Evolutionary conservation across 2,113 vertebrate species (phyloP).

Genomic region (Bubalus kerabau): DNA sequence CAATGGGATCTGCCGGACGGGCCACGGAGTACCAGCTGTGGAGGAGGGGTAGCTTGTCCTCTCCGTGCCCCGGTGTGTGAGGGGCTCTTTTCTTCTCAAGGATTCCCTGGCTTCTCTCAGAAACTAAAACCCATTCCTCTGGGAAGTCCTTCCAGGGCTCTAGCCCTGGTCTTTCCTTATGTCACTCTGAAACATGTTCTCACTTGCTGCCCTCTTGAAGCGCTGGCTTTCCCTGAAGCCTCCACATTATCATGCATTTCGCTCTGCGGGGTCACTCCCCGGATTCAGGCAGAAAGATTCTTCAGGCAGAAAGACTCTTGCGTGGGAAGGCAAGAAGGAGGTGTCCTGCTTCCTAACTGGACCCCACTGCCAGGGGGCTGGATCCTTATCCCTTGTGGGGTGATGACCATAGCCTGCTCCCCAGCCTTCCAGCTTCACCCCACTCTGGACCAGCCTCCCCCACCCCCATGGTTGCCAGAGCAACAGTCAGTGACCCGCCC

Average conservation of each 20-base stretch:
- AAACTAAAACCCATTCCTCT: background rate
- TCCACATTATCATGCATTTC: background rate
- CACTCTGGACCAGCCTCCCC: background rate
- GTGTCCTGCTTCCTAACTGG: background rate
- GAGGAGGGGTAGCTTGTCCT: background rate
- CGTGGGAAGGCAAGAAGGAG: background rate
- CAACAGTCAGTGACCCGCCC: background rate
- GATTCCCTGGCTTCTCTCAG: background rate
- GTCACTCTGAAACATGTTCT: background rate
- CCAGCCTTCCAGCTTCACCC: background rate
- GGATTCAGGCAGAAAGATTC: background rate
- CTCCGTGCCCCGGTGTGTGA: background rate
- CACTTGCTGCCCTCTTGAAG: background rate
- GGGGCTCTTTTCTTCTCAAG: background rate
- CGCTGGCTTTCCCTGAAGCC: background rate
- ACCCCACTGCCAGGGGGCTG: background rate
- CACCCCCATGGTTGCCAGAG: background rate
- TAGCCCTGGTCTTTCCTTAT: background rate
- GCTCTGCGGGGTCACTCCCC: background rate
- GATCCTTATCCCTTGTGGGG: background rate
- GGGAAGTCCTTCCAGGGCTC: slow-evolving; percentile 20
- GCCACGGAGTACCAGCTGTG: background rate
- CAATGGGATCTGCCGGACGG: background rate
- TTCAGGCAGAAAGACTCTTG: background rate
- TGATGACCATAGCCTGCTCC: background rate